Percentiles rank a stretch among this genome's conserved stretches.
These are phyloP conservation scores for Listronotus bonariensis DNA, from an alignment of 1,140 invertebrate species.

Conservation along the genomic window DNA sequence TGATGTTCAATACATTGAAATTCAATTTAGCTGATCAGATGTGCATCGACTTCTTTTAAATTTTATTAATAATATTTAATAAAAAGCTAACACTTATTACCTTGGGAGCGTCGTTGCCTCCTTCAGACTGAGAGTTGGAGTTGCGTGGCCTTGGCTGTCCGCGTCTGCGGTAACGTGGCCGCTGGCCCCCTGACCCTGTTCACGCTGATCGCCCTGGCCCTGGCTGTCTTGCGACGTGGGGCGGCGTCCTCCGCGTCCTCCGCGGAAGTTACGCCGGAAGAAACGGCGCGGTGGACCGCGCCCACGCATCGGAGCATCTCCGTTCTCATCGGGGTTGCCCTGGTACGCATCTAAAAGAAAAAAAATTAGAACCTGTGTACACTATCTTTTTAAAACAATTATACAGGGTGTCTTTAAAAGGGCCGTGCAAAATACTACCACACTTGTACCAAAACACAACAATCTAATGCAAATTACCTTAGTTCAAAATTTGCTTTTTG, in stretches of 20 bases:
- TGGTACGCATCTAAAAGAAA: constrained; percentile 31
- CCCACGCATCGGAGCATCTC: constrained; percentile 56
- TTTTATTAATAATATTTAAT: too few species aligned
- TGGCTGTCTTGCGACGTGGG: constrained; percentile 47
- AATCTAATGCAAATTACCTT: too few species aligned
- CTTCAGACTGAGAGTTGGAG: constrained; percentile 52
- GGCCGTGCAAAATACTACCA: too few species aligned
- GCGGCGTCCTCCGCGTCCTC: constrained; percentile 62
- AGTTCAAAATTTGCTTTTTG: too few species aligned
- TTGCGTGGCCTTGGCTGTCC: constrained; percentile 47
- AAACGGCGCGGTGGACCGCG: constrained; percentile 65
- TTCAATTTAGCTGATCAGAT: too few species aligned
- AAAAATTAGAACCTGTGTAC: too few species aligned
- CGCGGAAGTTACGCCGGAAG: constrained; percentile 67
- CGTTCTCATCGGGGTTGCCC: constrained; percentile 55
- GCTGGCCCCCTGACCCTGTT: constrained; percentile 37
- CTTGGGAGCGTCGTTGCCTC: constrained; percentile 44
- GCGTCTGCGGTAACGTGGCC: constrained; percentile 51
- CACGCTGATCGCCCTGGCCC: constrained; percentile 42
- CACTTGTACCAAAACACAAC: too few species aligned
- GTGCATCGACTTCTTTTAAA: too few species aligned
- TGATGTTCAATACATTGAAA: too few species aligned
- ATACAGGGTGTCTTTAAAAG: too few species aligned
- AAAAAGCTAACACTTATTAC: too few species aligned
- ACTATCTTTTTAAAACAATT: too few species aligned